Conservation (phyloP, 2,797 vertebrate species). For the Scomberomorus guttatus region DNA sequence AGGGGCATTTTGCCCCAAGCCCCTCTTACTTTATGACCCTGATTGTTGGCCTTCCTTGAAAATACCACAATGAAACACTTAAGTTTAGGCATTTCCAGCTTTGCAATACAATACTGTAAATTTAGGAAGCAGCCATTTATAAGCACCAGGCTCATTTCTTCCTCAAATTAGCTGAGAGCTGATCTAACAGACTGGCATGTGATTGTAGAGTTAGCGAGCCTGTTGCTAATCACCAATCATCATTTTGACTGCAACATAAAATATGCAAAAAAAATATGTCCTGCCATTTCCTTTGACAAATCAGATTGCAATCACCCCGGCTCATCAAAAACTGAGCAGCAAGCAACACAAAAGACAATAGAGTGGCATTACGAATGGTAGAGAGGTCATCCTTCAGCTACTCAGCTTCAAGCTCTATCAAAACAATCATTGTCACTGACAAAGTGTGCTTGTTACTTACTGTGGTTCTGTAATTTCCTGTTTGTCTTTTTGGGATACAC, state of each 20-base stretch:
- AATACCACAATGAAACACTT: not conserved
- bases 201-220: conserved; percentile 44
- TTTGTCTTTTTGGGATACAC: conserved; percentile 9
- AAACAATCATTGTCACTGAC: conserved; percentile 8
- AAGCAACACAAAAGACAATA: not conserved
- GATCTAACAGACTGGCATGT: conserved; percentile 2
- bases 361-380: not conserved
- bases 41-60: not conserved
- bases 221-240: conserved; percentile 55
- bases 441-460: not conserved
- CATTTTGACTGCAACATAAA: conserved; percentile 33
- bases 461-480: conserved; percentile 12
- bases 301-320: not conserved
- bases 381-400: conserved; percentile 19
- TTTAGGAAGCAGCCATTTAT: not conserved
- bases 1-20: no score
- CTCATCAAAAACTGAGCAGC: conserved; percentile 2
- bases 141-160: conserved; percentile 10
- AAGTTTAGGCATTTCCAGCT: not conserved
- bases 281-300: conserved; percentile 27
- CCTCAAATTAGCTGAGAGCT: conserved; percentile 12
- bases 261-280: conserved; percentile 28
- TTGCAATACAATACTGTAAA: not conserved
- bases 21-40: no score
- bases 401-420: conserved; percentile 6